phyloP scores from a whole-genome alignment of 2,888 invertebrate species.

The Acheta domesticus region DNA sequence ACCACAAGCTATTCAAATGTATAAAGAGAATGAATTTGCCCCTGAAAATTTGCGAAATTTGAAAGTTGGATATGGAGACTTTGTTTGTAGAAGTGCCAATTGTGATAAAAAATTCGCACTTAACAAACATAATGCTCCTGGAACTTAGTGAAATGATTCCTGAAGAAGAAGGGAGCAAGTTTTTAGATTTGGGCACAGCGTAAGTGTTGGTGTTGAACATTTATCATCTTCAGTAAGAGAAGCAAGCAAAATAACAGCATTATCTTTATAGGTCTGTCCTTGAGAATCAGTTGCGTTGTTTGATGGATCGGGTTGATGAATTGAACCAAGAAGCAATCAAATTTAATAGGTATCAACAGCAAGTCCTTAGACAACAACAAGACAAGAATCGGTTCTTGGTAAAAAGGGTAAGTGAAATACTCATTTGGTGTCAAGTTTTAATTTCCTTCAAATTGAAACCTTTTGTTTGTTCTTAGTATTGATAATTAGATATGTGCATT shows the following conservation, averaged over 20 bases:
- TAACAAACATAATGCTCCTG: conserved; percentile 95
- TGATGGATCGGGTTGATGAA: conserved; percentile 97
- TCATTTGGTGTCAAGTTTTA: too few species aligned
- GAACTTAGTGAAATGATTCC: conserved; percentile 88
- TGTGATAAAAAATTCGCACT: conserved; percentile 92
- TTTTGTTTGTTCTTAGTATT: not conserved
- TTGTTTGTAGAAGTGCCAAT: conserved; percentile 95
- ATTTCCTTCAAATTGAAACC: not conserved
- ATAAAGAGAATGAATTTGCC: conserved; percentile 89
- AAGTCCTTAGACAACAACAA: conserved; percentile 90
- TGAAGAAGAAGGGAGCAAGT: conserved; percentile 84
- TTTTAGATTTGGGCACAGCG: conserved; percentile 86
- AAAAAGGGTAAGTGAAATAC: conserved; percentile 60
- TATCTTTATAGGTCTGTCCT: conserved; percentile 51
- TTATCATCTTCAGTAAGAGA: conserved; percentile 43
- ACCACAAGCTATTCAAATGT: conserved; percentile 93
- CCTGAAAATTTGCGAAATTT: conserved; percentile 85
- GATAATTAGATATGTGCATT: not conserved
- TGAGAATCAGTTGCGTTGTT: conserved; percentile 82
- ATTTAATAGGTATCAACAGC: conserved; percentile 92
- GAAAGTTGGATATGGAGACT: conserved; percentile 89
- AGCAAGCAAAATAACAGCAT: conserved; percentile 3
- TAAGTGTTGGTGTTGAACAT: conserved; percentile 44
- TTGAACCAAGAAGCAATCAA: conserved; percentile 96
- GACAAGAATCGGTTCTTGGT: conserved; percentile 87